Evolutionary conservation across 2,888 invertebrate genomes (phyloP).

Genomic region (Drosophila merina): DNA sequence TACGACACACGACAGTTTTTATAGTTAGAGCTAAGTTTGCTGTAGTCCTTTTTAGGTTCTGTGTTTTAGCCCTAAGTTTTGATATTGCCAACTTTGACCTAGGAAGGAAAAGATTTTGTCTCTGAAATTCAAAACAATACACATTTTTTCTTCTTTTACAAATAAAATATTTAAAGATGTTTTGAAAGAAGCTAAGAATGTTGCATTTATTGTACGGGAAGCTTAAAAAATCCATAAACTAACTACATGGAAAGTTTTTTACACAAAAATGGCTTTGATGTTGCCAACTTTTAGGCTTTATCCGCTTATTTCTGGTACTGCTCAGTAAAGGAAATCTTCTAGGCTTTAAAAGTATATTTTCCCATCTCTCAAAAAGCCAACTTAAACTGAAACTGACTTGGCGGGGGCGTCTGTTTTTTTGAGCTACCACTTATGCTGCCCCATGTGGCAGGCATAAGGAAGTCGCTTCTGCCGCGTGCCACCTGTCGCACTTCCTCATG

Average conservation of each 20-base stretch:
- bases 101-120: neutral
- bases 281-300: conserved; percentile 2
- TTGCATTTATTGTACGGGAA: neutral
- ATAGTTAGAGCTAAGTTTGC: conserved; percentile 43
- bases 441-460: conserved; percentile 66
- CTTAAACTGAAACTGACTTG: neutral
- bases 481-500: conserved; percentile 66
- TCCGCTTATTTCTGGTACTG: neutral
- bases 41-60: conserved; percentile 31
- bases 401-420: neutral
- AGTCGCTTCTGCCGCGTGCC: conserved; percentile 51
- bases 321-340: conserved; percentile 22
- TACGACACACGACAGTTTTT: conserved; percentile 56
- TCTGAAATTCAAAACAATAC: conserved; percentile 2
- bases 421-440: conserved; percentile 41
- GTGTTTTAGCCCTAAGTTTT: conserved; percentile 20
- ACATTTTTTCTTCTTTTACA: conserved; percentile 1
- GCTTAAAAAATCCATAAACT: too few relatives aligned
- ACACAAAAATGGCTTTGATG: neutral
- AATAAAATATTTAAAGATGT: conserved; percentile 19
- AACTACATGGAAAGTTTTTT: neutral
- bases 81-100: conserved; percentile 25
- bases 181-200: neutral
- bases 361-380: neutral
- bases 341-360: neutral